phyloP scores from a whole-genome alignment of 92 coral and sea anemone genomes.

The Micromussa lordhowensis region DNA sequence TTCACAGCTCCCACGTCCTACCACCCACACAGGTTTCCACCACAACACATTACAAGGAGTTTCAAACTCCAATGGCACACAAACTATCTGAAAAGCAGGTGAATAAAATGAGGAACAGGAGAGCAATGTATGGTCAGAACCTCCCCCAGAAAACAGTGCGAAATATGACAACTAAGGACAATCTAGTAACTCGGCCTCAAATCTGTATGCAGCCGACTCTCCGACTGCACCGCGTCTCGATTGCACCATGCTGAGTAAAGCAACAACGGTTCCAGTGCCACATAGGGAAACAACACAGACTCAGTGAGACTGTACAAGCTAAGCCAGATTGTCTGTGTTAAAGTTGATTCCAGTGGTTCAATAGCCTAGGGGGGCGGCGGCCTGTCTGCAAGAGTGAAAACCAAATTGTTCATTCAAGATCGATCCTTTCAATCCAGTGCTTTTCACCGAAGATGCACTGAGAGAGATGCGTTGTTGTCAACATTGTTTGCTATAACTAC shows the following conservation, averaged over 20 bases:
- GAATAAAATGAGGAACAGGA: slow-evolving; percentile 63
- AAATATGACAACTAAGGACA: slow-evolving; percentile 76
- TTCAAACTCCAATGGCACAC: too few species aligned
- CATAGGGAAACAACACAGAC: too few species aligned
- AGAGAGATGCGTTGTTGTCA: too few species aligned
- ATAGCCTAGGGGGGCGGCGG: too few species aligned
- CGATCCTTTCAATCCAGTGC: slow-evolving; percentile 72
- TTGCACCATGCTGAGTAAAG: slow-evolving; percentile 65
- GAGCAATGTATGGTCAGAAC: slow-evolving; percentile 3
- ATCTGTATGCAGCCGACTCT: slow-evolving; percentile 71
- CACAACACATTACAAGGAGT: too few species aligned
- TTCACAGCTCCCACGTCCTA: too few species aligned
- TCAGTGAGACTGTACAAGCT: too few species aligned
- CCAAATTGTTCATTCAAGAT: slow-evolving; percentile 65
- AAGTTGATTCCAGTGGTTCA: slow-evolving; percentile 54
- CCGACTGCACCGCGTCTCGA: slow-evolving; percentile 62
- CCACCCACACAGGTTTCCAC: too few species aligned
- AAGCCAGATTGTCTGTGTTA: too few species aligned
- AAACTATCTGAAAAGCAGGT: too few species aligned
- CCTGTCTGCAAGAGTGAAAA: slow-evolving; percentile 70
- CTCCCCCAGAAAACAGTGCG: too few species aligned
- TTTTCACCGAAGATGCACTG: slow-evolving; percentile 68
- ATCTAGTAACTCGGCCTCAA: slow-evolving; percentile 72
- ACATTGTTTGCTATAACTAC: too few species aligned
- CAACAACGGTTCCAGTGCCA: slow-evolving; percentile 55